phyloP scores from a whole-genome alignment of 2,113 vertebrate genomes.

The human region GRCh38 chr18:72649001-72649500 shows the following conservation, averaged over 20 bases:
- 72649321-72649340: not conserved
- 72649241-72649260: not conserved
- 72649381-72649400: not conserved
- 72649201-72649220: not conserved
- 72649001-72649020: not conserved
- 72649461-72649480: not conserved
- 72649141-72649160: not conserved
- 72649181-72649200: not conserved
- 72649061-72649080: not conserved
- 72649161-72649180: not conserved
- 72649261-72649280: not conserved
- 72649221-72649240: not conserved
- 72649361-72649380: not conserved
- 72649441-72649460: not conserved
- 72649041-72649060: accelerated
- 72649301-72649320: not conserved
- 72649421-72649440: too few relatives aligned
- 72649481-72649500: accelerated
- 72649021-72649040: not conserved
- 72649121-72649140: too few relatives aligned
- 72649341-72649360: not conserved
- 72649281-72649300: not conserved
- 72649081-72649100: not conserved
- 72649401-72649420: accelerated
- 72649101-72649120: not conserved